phyloP scores from a whole-genome alignment of 2,888 invertebrate genomes.

The Eristalinus aeneus region DNA sequence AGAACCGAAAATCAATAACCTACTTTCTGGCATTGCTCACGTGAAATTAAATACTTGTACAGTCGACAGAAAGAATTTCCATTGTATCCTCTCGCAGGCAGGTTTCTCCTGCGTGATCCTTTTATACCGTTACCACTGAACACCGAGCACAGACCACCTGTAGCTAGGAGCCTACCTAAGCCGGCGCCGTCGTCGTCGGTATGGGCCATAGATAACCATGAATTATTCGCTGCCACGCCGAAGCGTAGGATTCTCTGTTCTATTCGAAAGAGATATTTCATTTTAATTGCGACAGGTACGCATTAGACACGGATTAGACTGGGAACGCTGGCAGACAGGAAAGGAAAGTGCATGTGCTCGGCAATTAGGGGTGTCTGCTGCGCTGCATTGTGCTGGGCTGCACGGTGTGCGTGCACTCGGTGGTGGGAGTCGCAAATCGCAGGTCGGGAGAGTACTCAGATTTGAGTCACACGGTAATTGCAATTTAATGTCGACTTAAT shows the following conservation, averaged over 20 bases:
- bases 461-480: conserved; percentile 15
- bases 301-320: conserved; percentile 44
- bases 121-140: conserved; percentile 50
- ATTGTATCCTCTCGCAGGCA: conserved; percentile 27
- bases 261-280: conserved; percentile 56
- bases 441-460: not conserved
- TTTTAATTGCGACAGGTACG: conserved; percentile 65
- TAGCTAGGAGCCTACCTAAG: conserved; percentile 33
- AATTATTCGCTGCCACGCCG: conserved; percentile 41
- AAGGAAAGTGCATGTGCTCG: conserved; percentile 15
- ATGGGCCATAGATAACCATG: conserved; percentile 37
- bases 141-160: conserved; percentile 41
- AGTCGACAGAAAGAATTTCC: conserved; percentile 37
- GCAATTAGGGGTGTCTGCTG: conserved; percentile 49
- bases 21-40: conserved; percentile 31
- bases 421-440: not conserved
- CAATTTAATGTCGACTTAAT: not conserved
- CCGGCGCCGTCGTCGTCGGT: conserved; percentile 41
- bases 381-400: not conserved
- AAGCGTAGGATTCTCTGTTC: conserved; percentile 29
- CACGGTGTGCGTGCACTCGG: not conserved
- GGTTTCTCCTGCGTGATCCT: conserved; percentile 35
- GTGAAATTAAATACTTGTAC: conserved; percentile 55
- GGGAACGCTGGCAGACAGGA: not conserved
- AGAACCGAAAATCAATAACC: conserved; percentile 19